A percentile compares a stretch with the other conserved stretches of the same genome.
Evolutionary conservation across 2,888 invertebrate genomes (phyloP).

Genomic region (Rhopalosiphum nymphaeae): DNA sequence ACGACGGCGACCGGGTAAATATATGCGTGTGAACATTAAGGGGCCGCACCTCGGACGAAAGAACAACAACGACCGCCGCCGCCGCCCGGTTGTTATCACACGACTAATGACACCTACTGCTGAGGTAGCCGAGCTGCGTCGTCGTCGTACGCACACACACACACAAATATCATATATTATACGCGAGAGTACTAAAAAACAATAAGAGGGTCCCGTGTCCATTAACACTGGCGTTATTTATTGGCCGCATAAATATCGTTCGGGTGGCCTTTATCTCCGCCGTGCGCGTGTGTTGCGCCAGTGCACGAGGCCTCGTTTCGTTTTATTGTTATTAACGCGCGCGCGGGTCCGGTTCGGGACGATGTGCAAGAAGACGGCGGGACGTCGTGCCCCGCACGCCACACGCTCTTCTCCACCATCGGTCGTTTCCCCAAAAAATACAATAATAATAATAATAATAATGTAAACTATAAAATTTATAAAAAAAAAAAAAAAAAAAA

Average conservation of each 20-base stretch:
- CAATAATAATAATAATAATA: not conserved
- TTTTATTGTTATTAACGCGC: slow-evolving; percentile 62
- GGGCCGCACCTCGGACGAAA: slow-evolving; percentile 56
- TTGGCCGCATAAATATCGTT: slow-evolving; percentile 64
- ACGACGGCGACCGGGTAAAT: slow-evolving; percentile 49
- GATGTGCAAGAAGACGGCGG: slow-evolving; percentile 28
- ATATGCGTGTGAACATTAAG: slow-evolving; percentile 65
- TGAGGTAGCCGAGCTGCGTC: slow-evolving; percentile 58
- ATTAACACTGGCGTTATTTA: slow-evolving; percentile 64
- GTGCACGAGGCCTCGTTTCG: slow-evolving; percentile 39
- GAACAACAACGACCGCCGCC: slow-evolving; percentile 52
- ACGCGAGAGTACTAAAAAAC: slow-evolving; percentile 53
- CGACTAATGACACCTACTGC: slow-evolving; percentile 65
- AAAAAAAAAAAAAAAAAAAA: slow-evolving; percentile 14
- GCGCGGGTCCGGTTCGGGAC: slow-evolving; percentile 51
- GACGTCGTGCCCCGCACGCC: slow-evolving; percentile 21
- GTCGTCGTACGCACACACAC: not conserved
- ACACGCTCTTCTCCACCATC: not conserved
- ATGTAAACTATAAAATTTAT: not conserved
- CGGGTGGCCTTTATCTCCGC: slow-evolving; percentile 64
- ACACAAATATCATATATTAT: not conserved
- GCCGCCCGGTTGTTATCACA: slow-evolving; percentile 62
- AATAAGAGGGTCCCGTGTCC: slow-evolving; percentile 51
- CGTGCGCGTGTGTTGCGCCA: not conserved
- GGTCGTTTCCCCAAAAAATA: slow-evolving; percentile 18